Base-by-base conservation (phyloP, 2,797 vertebrate genomes). In the Lutjanus campechanus region DNA sequence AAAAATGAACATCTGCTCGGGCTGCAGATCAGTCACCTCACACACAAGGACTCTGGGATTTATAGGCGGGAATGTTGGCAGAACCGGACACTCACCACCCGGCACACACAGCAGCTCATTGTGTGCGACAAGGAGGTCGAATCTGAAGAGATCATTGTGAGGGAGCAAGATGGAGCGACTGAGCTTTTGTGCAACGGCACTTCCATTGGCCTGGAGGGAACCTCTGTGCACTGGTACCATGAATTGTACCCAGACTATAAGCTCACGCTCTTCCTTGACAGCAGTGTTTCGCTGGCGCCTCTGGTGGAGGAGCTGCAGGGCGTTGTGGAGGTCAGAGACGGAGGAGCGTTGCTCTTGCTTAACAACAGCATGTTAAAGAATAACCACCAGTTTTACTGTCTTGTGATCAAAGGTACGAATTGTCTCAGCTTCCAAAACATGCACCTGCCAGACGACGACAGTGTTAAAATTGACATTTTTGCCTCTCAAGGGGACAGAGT, bases 11-110 rank as follows among this genome's bases (percentile, higher is more conserved):
- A 76, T 1, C 84, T 95, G 58, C 77, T 95, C 0, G 92, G 93
- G 17, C 50, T 95, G 64, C 81, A 85, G 78, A 88, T 96, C 75
- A 54, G 0, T 0, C 2, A 90, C 9, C 92, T 96, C 49, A 89
- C 55, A 1, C 59, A 9, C 16, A 50, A 63, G 19, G 95, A 96
- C 82, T 91, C 95, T 0, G 94, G 94, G 55, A 51, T 83, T 64
- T 96, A 95, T 29, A 73, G 85, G 55, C 89, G 81, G 65, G 95
- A 96, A 68, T 96, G 96, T 63, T 95, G 95, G 95, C 5, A 61
- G 69, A 66, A 91, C 61, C 56, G 79, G 1, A 73, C 5, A 1
- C 54, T 85, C 0, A 43, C 60, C 50, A 92, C 40, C 20, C 60
- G 91, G 8, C 61, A 79, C 20, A 82, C 49, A 3, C 58, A 88